These are phyloP conservation scores for Neopelma chrysocephalum DNA, from an alignment of 2,797 vertebrate genomes.

Conservation along the genomic window DNA sequence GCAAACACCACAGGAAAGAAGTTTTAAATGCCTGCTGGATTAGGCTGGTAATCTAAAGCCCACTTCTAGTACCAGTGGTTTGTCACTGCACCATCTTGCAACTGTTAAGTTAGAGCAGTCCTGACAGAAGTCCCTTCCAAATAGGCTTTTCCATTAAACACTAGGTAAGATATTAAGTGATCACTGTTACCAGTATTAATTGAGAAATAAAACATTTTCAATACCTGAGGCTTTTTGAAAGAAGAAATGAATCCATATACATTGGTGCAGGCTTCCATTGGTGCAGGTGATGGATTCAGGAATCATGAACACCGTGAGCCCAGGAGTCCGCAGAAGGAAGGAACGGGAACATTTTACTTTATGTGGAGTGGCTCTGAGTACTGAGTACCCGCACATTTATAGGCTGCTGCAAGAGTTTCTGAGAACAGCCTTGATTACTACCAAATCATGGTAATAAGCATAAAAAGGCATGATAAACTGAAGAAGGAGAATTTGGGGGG, in stretches of 20 bases:
- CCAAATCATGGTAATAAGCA: background rate
- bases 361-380: background rate
- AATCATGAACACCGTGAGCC: background rate
- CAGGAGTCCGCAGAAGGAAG: background rate
- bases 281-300: rapidly evolving
- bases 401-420: background rate
- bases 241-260: background rate
- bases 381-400: background rate
- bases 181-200: background rate
- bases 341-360: background rate
- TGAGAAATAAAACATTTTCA: background rate
- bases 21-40: background rate
- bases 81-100: background rate
- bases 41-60: background rate
- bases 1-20: background rate
- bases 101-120: background rate
- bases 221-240: background rate
- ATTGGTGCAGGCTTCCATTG: rapidly evolving
- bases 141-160: background rate
- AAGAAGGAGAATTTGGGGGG: background rate
- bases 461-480: background rate
- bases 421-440: background rate
- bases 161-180: background rate
- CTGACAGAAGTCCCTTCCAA: background rate
- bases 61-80: background rate